A percentile compares a stretch with the other conserved stretches of the same genome.
These are phyloP conservation scores for Drosophila punjabiensis DNA, from an alignment of 1,140 invertebrate genomes.

Conservation along the genomic window DNA sequence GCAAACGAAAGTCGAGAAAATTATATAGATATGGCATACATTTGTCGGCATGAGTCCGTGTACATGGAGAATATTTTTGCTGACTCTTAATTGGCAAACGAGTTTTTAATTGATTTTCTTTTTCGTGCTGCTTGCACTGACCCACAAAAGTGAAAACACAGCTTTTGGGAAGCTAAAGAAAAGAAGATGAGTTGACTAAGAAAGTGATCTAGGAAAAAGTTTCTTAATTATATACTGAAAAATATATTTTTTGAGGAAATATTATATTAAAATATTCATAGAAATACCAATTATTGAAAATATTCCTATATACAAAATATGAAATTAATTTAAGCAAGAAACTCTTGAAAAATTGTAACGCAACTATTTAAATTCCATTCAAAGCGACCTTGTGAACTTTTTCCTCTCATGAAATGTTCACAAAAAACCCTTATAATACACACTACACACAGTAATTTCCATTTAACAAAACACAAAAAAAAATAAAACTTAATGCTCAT, in stretches of 20 bases:
- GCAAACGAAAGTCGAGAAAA: conserved; percentile 42
- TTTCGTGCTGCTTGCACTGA: conserved; percentile 27
- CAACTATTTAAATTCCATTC: background rate
- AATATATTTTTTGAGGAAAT: background rate
- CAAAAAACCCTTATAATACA: background rate
- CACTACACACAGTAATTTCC: conserved; percentile 10
- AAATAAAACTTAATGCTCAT: conserved; percentile 18
- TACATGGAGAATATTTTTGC: conserved; percentile 11
- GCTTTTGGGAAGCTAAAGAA: background rate
- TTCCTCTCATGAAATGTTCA: background rate
- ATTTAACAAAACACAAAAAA: background rate
- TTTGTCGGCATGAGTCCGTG: conserved; percentile 3
- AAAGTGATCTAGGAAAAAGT: background rate
- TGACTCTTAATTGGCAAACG: conserved; percentile 40
- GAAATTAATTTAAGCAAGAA: background rate
- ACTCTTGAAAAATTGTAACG: background rate
- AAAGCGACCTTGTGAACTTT: conserved; percentile 1
- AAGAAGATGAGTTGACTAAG: background rate
- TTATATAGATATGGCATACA: conserved; percentile 34
- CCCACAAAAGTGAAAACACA: conserved; percentile 49
- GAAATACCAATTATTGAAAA: background rate
- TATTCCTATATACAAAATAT: background rate
- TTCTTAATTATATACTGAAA: background rate
- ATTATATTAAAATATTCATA: background rate
- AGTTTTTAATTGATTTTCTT: conserved; percentile 64